These are phyloP conservation scores for Malurus splendens DNA, from an alignment of 2,797 vertebrate genomes.

Conservation along the genomic window DNA sequence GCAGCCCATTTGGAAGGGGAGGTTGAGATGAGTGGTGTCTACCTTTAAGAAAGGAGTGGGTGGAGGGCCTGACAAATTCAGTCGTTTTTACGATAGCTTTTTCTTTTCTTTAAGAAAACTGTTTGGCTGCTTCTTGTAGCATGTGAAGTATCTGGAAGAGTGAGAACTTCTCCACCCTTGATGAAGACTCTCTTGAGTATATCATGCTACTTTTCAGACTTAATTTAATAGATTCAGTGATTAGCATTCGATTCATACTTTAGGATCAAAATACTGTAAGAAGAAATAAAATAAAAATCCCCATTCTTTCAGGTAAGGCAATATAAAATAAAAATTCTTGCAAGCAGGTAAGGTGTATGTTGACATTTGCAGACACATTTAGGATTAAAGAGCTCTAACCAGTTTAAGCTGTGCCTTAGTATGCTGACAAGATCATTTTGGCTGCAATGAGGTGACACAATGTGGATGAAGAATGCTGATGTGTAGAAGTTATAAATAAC, in stretches of 20 bases:
- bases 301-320: background rate
- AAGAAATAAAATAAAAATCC: background rate
- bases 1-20: background rate
- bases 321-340: background rate
- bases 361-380: background rate
- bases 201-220: background rate
- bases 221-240: background rate
- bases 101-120: background rate
- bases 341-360: background rate
- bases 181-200: background rate
- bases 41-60: background rate
- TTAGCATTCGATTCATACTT: background rate
- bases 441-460: background rate
- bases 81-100: background rate
- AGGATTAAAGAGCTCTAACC: background rate
- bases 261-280: background rate
- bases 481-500: background rate
- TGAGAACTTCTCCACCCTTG: background rate
- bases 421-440: background rate
- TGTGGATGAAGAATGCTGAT: background rate
- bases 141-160: background rate
- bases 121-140: background rate
- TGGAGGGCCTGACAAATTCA: background rate
- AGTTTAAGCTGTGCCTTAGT: background rate
- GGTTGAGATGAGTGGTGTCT: background rate